phyloP scores from a whole-genome alignment of 2,113 vertebrate genomes.

The Brachionichthys hirsutus region DNA sequence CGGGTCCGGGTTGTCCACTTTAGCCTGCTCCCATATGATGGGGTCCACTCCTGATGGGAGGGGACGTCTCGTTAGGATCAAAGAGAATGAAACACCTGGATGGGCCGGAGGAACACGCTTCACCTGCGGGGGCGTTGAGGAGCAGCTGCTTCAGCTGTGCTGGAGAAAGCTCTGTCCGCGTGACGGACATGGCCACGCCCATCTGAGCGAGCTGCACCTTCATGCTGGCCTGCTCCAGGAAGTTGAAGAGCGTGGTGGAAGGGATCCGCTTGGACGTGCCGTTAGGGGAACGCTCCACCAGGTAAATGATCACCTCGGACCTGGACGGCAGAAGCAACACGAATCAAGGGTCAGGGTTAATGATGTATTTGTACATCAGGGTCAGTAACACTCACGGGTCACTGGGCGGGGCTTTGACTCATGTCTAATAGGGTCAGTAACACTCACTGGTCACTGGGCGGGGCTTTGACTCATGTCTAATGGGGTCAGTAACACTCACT shows the following conservation, averaged over 20 bases:
- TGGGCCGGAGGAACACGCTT: neutral
- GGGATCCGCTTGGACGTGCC: slow-evolving; percentile 93
- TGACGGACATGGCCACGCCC: slow-evolving; percentile 84
- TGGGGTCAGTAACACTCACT: too few relatives aligned
- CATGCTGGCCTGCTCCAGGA: slow-evolving; percentile 88
- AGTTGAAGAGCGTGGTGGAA: slow-evolving; percentile 81
- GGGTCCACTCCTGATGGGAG: slow-evolving; percentile 89
- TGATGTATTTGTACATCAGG: too few relatives aligned
- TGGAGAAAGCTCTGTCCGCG: slow-evolving; percentile 88
- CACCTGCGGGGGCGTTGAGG: slow-evolving; percentile 92
- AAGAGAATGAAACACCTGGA: neutral
- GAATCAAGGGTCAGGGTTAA: too few relatives aligned
- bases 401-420: too few relatives aligned
- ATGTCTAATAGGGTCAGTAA: too few relatives aligned
- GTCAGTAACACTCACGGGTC: too few relatives aligned
- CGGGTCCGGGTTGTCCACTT: slow-evolving; percentile 96
- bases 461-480: too few relatives aligned
- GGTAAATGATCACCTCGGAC: slow-evolving; percentile 93
- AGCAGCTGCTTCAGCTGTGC: slow-evolving; percentile 93
- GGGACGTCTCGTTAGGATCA: neutral
- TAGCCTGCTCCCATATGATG: slow-evolving; percentile 98
- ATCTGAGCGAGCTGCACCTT: slow-evolving; percentile 88
- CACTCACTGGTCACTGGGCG: too few relatives aligned
- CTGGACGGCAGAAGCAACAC: slow-evolving; percentile 62
- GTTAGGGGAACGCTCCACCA: slow-evolving; percentile 93